Base-by-base conservation (phyloP, 2,888 invertebrate species). In the Uropetala carovei region DNA sequence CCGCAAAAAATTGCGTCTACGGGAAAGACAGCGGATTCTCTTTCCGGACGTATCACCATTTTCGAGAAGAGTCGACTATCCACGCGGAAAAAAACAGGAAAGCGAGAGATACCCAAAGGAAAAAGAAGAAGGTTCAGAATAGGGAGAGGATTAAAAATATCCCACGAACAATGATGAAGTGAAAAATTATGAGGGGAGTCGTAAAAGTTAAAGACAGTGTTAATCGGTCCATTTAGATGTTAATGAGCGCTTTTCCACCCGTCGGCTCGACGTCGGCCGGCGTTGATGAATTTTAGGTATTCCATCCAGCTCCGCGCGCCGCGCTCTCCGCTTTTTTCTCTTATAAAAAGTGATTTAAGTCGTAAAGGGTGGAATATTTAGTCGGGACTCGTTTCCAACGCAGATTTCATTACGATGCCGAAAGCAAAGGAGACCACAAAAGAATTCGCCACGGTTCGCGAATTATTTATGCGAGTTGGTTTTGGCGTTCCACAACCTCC, bases 141-240 rank as follows among this genome's bases (percentile, higher is more conserved):
- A 75, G 27, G 75, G 14, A 75, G 11, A 11, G 13, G 18, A 68
- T 16, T 27, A 27, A 27, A 75, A 75, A 75, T 7, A 27, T 75
- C 75, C 27, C 75, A 11, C 3, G 64, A 68, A 89, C 68, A 64
- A 89, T 60, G 58, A 86, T 16, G 60, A 22, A 27, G 13, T 18
- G 22, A 89, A 68, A 89, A 89, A 30, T 68, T 14, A 64, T n/a
- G 56, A n/a, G 16, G n/a, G 18, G 22, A 85, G 27, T 56, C 56
- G 64, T 89, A 89, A 89, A 89, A 68, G 64, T 89, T 68, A 43
- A 68, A 11, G n/a, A 89, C 64, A 64, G 64, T 43, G 64, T 89
- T 89, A 89, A 89, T 89, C 64, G 68, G 64, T 22, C 89, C 68
- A 89, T 89, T 89, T 89, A 64, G 64, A 89, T 89, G 89, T 64